phyloP scores from a whole-genome alignment of 2,888 invertebrate genomes.

The Horisme vitalbata region DNA sequence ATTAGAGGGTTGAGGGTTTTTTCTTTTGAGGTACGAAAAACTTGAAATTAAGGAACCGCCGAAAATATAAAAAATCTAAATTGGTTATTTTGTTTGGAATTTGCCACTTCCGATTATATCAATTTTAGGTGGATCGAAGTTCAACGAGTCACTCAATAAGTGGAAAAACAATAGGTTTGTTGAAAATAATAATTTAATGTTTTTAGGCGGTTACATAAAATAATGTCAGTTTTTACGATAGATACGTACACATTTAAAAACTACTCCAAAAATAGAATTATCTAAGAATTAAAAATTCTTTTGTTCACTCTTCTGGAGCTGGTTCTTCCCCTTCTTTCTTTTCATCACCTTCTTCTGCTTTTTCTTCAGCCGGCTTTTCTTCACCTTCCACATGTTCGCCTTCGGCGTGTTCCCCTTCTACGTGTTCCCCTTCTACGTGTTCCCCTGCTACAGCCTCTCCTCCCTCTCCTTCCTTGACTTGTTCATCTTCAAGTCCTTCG shows the following conservation, averaged over 20 bases:
- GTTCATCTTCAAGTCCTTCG: conserved; percentile 16
- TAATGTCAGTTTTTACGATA: too few relatives aligned
- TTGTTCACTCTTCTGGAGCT: conserved; percentile 4
- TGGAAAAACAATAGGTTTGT: not conserved
- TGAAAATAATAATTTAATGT: not conserved
- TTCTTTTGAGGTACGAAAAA: too few relatives aligned
- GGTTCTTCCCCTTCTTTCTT: conserved; percentile 20
- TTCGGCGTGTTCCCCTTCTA: too few relatives aligned
- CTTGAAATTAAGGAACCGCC: too few relatives aligned
- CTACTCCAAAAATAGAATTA: conserved; percentile 11
- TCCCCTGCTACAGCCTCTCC: conserved; percentile 44
- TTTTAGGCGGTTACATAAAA: too few relatives aligned
- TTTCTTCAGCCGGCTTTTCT: conserved; percentile 12
- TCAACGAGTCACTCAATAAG: too few relatives aligned
- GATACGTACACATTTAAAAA: not conserved
- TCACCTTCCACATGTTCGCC: conserved; percentile 29
- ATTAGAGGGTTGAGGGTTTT: too few relatives aligned
- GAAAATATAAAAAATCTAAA: too few relatives aligned
- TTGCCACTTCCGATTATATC: too few relatives aligned
- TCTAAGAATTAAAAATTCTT: not conserved
- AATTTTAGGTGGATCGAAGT: too few relatives aligned
- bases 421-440: conserved; percentile 40
- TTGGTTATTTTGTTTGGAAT: too few relatives aligned
- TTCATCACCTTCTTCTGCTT: conserved; percentile 8
- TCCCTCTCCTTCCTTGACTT: conserved; percentile 40